Evolutionary conservation across 2,113 vertebrate genomes (phyloP).

Genomic region (Gila orcuttii): DNA sequence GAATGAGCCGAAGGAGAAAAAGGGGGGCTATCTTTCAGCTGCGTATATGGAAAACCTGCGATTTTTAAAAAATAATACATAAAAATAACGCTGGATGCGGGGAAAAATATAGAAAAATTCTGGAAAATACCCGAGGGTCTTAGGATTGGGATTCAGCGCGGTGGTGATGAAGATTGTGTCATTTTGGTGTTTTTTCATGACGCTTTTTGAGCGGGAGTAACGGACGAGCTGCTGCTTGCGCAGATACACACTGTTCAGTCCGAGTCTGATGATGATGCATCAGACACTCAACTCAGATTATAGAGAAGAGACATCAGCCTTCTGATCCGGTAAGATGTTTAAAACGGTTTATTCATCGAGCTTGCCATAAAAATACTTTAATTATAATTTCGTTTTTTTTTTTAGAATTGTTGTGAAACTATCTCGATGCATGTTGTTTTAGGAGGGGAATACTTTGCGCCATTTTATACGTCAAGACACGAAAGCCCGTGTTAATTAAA

Average conservation of each 20-base stretch:
- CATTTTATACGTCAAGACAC: conserved; percentile 44
- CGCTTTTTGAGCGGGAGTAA: conserved; percentile 60
- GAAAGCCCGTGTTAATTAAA: not conserved
- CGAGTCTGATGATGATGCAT: not conserved
- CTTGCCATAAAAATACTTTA: not conserved
- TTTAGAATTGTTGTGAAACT: not conserved
- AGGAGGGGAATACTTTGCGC: conserved; percentile 37
- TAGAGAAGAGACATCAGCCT: not conserved
- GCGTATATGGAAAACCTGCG: conserved; percentile 42
- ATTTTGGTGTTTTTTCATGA: conserved; percentile 48
- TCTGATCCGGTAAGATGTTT: conserved; percentile 42
- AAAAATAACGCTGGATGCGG: conserved; percentile 24
- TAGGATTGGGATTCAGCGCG: not conserved
- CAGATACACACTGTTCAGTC: conserved; percentile 38
- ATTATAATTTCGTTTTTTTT: not conserved
- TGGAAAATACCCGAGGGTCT: conserved; percentile 37
- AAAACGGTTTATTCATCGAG: not conserved
- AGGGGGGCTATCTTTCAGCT: conserved; percentile 35
- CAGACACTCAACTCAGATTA: not conserved
- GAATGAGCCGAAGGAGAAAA: conserved; percentile 30
- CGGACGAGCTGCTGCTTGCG: conserved; percentile 50
- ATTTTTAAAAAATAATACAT: conserved; percentile 48
- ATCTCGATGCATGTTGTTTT: not conserved
- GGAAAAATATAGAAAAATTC: conserved; percentile 53
- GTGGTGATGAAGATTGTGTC: not conserved